These are phyloP conservation scores for Heteronetta atricapilla DNA, from an alignment of 2,113 vertebrate species.

Conservation along the genomic window DNA sequence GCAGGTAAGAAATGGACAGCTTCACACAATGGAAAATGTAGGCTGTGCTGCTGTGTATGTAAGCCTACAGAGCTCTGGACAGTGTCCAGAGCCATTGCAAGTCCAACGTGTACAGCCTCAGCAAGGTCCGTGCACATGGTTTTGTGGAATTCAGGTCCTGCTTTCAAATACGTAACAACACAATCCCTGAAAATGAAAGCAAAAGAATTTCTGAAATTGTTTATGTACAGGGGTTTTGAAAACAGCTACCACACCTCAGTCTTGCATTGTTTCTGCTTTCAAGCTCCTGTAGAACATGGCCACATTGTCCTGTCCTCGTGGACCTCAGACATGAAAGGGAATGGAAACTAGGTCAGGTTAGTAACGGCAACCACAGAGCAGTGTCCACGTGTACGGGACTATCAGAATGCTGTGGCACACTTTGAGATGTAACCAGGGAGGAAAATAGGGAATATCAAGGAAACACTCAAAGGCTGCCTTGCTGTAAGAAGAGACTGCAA, in stretches of 20 bases:
- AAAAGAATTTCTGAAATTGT: neutral
- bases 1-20: neutral
- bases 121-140: neutral
- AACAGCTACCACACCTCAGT: neutral
- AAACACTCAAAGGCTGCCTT: neutral
- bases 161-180: neutral
- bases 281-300: neutral
- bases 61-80: neutral
- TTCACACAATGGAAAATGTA: neutral
- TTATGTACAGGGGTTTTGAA: neutral
- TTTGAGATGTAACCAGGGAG: neutral
- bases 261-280: neutral
- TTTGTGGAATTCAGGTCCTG: neutral
- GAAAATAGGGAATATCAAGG: fast-evolving
- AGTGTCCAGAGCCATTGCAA: neutral
- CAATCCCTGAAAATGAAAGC: neutral
- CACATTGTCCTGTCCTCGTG: neutral
- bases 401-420: fast-evolving
- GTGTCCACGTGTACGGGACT: neutral
- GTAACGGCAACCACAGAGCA: neutral
- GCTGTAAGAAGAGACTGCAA: neutral
- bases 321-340: neutral
- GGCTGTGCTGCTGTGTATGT: fast-evolving
- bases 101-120: neutral
- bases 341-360: neutral